Conservation (phyloP, 2,888 invertebrate genomes). For the Rotaria socialis region DNA sequence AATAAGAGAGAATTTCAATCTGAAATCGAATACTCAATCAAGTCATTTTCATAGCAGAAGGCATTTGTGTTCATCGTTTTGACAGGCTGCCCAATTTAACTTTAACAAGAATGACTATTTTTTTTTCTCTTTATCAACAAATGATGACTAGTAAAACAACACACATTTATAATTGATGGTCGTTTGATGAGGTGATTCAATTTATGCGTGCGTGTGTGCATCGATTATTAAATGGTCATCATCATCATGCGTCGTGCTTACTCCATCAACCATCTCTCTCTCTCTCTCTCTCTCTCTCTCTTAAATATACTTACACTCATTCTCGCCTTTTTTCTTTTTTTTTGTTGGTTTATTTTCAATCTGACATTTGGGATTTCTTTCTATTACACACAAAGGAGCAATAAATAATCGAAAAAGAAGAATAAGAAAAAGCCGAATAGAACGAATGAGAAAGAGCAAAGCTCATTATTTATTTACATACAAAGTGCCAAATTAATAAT, state of each 20-base stretch:
- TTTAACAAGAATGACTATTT: neutral
- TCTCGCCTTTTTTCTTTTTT: neutral
- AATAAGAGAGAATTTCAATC: neutral
- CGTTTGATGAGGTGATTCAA: neutral
- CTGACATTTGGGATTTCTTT: neutral
- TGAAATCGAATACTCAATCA: neutral
- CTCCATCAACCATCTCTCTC: neutral
- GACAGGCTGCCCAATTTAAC: neutral
- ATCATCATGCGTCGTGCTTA: neutral
- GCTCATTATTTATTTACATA: constrained; percentile 32
- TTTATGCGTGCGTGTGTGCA: neutral
- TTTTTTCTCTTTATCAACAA: neutral
- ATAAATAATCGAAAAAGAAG: constrained; percentile 15
- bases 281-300: neutral
- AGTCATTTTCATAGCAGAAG: neutral
- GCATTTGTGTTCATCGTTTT: neutral
- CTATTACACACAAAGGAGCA: constrained; percentile 29
- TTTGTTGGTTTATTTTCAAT: neutral
- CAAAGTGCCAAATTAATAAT: constrained; percentile 26
- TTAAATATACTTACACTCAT: neutral
- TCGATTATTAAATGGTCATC: constrained; percentile 21
- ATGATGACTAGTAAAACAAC: neutral
- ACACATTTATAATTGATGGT: constrained; percentile 2
- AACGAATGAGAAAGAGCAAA: neutral
- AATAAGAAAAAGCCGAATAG: no score